Conservation (phyloP, 2,113 vertebrate genomes). For the Rhagologus leucostigma region DNA sequence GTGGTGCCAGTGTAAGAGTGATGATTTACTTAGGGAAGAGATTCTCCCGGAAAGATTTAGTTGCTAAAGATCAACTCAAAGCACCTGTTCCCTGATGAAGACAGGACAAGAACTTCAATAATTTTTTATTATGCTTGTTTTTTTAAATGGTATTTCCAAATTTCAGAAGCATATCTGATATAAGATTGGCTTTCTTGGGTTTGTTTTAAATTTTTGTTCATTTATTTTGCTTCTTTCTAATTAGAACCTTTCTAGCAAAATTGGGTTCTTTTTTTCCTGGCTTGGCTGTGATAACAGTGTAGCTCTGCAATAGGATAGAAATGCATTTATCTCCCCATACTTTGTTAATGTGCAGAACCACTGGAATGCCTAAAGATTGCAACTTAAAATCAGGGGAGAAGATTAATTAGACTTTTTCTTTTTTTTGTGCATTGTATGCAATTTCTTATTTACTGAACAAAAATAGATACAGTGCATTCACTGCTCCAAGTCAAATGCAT, state of each 20-base stretch:
- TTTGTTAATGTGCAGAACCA: not conserved
- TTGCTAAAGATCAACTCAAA: not conserved
- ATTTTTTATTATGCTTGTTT: not conserved
- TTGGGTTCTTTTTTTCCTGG: not conserved
- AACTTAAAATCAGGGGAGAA: not conserved
- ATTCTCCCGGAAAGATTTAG: not conserved
- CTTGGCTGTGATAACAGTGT: not conserved
- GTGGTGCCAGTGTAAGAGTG: not conserved
- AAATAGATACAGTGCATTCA: not conserved
- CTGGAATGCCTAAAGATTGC: not conserved
- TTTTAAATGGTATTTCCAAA: not conserved
- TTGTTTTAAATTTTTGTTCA: not conserved
- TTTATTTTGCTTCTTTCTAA: not conserved
- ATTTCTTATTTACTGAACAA: not conserved
- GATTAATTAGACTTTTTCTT: not conserved
- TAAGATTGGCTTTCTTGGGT: not conserved
- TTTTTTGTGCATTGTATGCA: not conserved
- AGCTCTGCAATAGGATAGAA: not conserved
- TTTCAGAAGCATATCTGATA: not conserved
- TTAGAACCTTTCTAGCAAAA: not conserved
- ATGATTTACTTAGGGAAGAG: not conserved
- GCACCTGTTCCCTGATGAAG: not conserved
- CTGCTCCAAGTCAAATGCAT: not conserved
- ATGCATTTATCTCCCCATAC: not conserved
- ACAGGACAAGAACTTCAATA: rapidly evolving